Evolutionary conservation across 2,113 vertebrate genomes (phyloP).

Genomic region (Bujurquina vittata): DNA sequence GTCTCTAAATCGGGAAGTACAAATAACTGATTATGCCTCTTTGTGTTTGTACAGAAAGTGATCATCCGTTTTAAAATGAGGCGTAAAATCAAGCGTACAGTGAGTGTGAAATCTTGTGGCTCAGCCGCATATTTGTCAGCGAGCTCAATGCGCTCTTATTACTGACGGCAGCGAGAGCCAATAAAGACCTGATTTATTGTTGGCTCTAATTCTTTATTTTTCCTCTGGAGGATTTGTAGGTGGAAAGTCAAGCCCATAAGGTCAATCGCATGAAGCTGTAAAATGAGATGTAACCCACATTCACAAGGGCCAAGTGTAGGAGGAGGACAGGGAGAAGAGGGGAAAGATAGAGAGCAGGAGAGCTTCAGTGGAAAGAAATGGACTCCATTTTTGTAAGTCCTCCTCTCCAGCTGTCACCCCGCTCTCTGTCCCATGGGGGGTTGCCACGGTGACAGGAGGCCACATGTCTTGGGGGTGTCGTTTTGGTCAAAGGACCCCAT

Average conservation of each 20-base stretch:
- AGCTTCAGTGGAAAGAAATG: constrained; percentile 74
- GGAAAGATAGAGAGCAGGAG: constrained; percentile 52
- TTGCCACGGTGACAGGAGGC: constrained; percentile 87
- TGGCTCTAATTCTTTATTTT: neutral
- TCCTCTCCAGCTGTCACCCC: constrained; percentile 84
- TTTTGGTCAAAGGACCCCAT: constrained; percentile 84
- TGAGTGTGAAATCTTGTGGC: constrained; percentile 53
- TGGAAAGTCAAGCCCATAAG: constrained; percentile 31
- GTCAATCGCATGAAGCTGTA: constrained; percentile 63
- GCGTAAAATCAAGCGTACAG: constrained; percentile 63
- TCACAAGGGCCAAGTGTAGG: constrained; percentile 10
- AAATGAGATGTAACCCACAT: constrained; percentile 61
- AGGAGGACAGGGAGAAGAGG: constrained; percentile 34
- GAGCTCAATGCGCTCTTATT: constrained; percentile 48
- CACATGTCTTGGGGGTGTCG: constrained; percentile 86
- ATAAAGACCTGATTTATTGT: constrained; percentile 59
- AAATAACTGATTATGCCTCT: constrained; percentile 49
- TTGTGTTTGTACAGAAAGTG: constrained; percentile 47
- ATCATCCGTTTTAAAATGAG: constrained; percentile 55
- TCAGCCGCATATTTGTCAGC: constrained; percentile 46
- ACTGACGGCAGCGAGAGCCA: constrained; percentile 29
- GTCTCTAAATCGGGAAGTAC: constrained; percentile 59
- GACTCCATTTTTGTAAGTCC: constrained; percentile 78
- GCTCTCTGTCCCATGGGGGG: constrained; percentile 78
- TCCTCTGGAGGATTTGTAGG: constrained; percentile 6